Evolutionary conservation across 2,888 invertebrate species (phyloP).

Genomic region (Subacronicta megacephala): DNA sequence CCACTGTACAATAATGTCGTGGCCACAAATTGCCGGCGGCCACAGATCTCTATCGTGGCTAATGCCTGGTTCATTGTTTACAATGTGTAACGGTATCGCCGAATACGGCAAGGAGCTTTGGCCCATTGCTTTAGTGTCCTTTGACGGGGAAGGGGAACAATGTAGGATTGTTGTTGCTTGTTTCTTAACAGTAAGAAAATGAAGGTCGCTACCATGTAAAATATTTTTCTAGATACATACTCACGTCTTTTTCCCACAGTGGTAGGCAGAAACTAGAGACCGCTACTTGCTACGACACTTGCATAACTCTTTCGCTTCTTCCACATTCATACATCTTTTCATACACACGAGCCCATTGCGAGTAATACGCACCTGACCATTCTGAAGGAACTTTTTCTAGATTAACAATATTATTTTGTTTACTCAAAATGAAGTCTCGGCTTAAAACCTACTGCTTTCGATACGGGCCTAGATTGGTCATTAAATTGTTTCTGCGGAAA

Average conservation of each 20-base stretch:
- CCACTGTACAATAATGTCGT: constrained; percentile 30
- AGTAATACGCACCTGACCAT: too few relatives aligned
- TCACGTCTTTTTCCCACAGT: too few relatives aligned
- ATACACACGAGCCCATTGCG: too few relatives aligned
- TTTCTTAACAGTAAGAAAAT: constrained; percentile 1
- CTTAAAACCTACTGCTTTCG: not conserved
- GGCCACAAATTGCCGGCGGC: constrained; percentile 46
- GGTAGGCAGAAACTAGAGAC: too few relatives aligned
- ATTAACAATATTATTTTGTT: too few relatives aligned
- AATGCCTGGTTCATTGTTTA: constrained; percentile 57
- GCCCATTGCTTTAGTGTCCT: constrained; percentile 36
- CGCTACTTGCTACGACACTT: too few relatives aligned
- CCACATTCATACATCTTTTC: too few relatives aligned
- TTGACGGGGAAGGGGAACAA: constrained; percentile 32
- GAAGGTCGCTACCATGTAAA: too few relatives aligned
- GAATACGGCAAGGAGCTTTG: constrained; percentile 42
- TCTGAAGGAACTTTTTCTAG: too few relatives aligned
- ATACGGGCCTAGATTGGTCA: not conserved
- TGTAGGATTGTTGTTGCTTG: constrained; percentile 15
- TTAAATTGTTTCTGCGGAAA: not conserved
- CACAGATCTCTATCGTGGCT: constrained; percentile 53
- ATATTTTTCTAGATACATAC: too few relatives aligned
- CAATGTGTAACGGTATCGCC: constrained; percentile 52
- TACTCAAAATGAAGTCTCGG: too few relatives aligned
- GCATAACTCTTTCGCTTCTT: too few relatives aligned